Conservation (phyloP, 1,140 invertebrate species). For the Zaprionus nigranus region DNA sequence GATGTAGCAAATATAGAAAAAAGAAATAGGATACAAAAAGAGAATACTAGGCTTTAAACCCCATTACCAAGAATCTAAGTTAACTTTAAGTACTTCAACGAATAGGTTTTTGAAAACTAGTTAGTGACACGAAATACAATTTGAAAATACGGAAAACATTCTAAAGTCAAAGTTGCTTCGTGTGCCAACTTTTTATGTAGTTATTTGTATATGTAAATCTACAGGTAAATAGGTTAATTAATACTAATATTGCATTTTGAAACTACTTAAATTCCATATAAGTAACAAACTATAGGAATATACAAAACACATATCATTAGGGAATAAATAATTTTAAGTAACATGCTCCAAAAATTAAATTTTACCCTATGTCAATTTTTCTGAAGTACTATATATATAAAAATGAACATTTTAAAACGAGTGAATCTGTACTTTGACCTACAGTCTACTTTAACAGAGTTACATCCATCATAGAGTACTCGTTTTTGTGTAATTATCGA, state of each 20-base stretch:
- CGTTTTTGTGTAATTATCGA: conserved; percentile 9
- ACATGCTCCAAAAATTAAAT: conserved; percentile 54
- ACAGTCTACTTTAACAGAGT: conserved; percentile 25
- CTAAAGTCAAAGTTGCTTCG: neutral
- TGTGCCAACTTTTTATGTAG: neutral
- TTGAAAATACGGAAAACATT: neutral
- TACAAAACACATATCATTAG: conserved; percentile 43
- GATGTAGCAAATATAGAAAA: conserved; percentile 14
- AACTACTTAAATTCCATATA: conserved; percentile 46
- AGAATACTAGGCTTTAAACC: conserved; percentile 11
- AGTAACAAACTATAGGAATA: conserved; percentile 64
- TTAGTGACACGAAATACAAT: conserved; percentile 1
- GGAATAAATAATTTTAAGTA: conserved; percentile 76
- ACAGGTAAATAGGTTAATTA: conserved; percentile 18
- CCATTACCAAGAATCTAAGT: conserved; percentile 30
- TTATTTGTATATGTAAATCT: conserved; percentile 6
- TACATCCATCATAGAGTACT: conserved; percentile 8
- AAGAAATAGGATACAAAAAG: conserved; percentile 13
- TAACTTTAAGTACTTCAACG: neutral
- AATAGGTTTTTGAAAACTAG: neutral
- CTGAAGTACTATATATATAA: conserved; percentile 54
- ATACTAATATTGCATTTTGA: conserved; percentile 56
- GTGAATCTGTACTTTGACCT: conserved; percentile 75
- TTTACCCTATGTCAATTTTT: conserved; percentile 48
- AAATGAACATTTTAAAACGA: conserved; percentile 50